Evolutionary conservation across 2,797 vertebrate genomes (phyloP), one percentile per base, ranked within the genome.

Genomic region (Parauchenoglanis punctatus): DNA sequence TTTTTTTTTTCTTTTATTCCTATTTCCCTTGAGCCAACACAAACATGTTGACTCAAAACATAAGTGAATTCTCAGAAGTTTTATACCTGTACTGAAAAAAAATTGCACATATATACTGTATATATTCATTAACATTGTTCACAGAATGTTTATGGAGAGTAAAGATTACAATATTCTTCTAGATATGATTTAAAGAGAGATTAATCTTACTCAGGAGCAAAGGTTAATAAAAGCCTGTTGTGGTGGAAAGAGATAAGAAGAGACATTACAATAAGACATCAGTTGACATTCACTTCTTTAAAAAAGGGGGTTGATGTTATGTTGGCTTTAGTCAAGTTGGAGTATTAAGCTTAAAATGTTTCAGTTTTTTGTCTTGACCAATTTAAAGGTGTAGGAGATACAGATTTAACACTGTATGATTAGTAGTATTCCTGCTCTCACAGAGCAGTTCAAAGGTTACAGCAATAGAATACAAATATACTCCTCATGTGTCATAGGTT

Each of bases 191-290:
- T 59, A 44, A 40, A 61, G 52, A 59, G 35, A 75, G 20, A 59
- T 35, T 35, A 52, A 65, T 78, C 61, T 83, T 35, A 56, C 31
- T 40, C 52, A 54, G 35, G 65, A 81, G 72, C 83, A 90, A 88
- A 88, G 61, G 77, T 25, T 78, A 31, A 70, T 85, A 31, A 28
- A 63, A 59, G n/a, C 59, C 65, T 56, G 35, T 46, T 76, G 67
- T 18, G 78, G 18, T 63, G 35, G 44, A 20, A 58, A 25, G n/a
- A 86, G 81, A 90, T 87, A 88, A 84, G 68, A 76, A 85, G 77
- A 2, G 58, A 63, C 35, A 67, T 46, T 40, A 77, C 25, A 77
- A 11, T 31, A 80, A 61, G 17, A 13, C 28, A n/a, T 18, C 10
- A 25, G 35, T 12, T 46, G 18, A 44, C 20, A 8, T 54, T 77